These are phyloP conservation scores for Taxidea taxus DNA, from an alignment of 2,113 vertebrate genomes.

Conservation along the genomic window DNA sequence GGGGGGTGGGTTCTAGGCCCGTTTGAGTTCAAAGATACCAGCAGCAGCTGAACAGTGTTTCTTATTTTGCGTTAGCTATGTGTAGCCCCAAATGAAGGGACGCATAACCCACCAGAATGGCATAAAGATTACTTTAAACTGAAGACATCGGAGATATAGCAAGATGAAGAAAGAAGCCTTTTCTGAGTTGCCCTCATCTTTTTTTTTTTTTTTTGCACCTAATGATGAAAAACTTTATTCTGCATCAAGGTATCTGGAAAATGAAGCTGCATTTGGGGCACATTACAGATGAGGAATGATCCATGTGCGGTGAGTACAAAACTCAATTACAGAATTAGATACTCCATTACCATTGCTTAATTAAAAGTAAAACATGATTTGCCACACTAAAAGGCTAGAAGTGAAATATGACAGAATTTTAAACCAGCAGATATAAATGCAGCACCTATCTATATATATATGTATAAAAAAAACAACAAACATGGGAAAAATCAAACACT, in stretches of 20 bases:
- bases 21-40: neutral
- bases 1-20: neutral
- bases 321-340: slow-evolving; percentile 88
- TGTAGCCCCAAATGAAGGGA: neutral
- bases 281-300: slow-evolving; percentile 90
- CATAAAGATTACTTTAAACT: neutral
- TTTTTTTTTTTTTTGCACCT: too few species aligned
- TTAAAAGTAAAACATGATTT: slow-evolving; percentile 91
- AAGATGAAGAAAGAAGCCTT: neutral
- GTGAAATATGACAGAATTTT: slow-evolving; percentile 88
- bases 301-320: slow-evolving; percentile 84
- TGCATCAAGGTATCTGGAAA: slow-evolving; percentile 98
- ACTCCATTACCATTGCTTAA: slow-evolving; percentile 88
- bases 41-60: neutral
- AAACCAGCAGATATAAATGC: slow-evolving; percentile 89
- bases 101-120: neutral
- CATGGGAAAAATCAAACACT: slow-evolving; percentile 77
- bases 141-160: neutral
- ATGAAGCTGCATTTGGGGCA: slow-evolving; percentile 95
- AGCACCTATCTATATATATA: slow-evolving; percentile 81
- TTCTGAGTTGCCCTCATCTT: neutral
- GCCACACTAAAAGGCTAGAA: slow-evolving; percentile 91
- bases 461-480: neutral
- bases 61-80: neutral
- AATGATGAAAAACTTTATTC: slow-evolving; percentile 87